phyloP scores from a whole-genome alignment of 2,888 invertebrate genomes.

The Aquatica leii region DNA sequence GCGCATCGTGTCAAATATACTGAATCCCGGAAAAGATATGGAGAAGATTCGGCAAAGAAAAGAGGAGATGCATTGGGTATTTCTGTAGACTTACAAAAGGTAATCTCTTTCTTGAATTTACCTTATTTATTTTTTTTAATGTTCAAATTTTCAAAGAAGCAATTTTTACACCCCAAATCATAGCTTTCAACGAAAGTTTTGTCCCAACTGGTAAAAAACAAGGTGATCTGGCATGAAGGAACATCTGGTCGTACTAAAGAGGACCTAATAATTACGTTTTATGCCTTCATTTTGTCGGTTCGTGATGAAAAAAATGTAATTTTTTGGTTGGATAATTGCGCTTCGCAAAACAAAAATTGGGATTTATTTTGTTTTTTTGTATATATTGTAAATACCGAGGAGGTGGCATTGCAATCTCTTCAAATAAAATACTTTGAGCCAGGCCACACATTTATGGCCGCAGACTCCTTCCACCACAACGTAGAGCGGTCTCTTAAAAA shows the following conservation, averaged over 20 bases:
- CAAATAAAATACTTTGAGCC: conserved; percentile 32
- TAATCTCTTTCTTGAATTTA: conserved; percentile 12
- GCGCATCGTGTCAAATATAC: conserved; percentile 8
- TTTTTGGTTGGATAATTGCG: conserved; percentile 39
- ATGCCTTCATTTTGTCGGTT: conserved; percentile 26
- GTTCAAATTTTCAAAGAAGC: conserved; percentile 25
- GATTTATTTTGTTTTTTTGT: conserved; percentile 33
- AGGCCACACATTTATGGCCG: conserved; percentile 34
- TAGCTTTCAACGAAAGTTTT: conserved; percentile 17
- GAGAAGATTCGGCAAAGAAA: conserved; percentile 1
- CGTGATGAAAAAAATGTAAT: conserved; percentile 28
- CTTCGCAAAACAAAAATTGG: conserved; percentile 39
- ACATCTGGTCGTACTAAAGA: conserved; percentile 15
- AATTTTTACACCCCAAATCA: conserved; percentile 15
- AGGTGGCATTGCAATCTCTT: conserved; percentile 24
- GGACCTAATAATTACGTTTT: conserved; percentile 34
- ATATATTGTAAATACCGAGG: conserved; percentile 31
- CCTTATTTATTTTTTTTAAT: conserved; percentile 7
- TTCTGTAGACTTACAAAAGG: conserved; percentile 29
- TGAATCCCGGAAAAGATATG: conserved; percentile 3
- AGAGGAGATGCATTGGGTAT: conserved; percentile 1
- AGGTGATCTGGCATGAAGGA: conserved; percentile 27
- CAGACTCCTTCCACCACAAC: conserved; percentile 34
- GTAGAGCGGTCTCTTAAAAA: conserved; percentile 25
- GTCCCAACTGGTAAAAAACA: background rate